Conservation (phyloP, 1,140 invertebrate species). For the Ceratina calcarata region DNA sequence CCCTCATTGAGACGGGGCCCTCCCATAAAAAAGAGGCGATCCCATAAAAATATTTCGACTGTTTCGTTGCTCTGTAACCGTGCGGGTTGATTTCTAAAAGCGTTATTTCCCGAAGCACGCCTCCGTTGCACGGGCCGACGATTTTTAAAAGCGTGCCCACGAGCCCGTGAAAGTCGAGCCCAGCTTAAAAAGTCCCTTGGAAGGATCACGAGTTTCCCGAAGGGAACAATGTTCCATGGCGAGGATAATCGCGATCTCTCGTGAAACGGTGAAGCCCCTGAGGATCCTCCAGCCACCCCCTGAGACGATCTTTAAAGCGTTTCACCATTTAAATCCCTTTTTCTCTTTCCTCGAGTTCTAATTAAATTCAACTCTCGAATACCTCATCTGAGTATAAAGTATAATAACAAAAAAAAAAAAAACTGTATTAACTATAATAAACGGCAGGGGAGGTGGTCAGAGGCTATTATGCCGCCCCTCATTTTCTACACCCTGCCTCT, state of each 20-base stretch:
- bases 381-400: too few species aligned
- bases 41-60: slow-evolving; percentile 39
- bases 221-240: not conserved
- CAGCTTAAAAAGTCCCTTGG: slow-evolving; percentile 8
- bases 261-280: not conserved
- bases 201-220: not conserved
- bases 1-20: not conserved
- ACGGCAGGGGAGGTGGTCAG: not conserved
- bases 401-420: too few species aligned
- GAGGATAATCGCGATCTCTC: slow-evolving; percentile 21
- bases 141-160: slow-evolving; percentile 27
- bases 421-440: not conserved
- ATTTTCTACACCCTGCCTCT: slow-evolving; percentile 37
- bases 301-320: not conserved
- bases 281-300: not conserved
- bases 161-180: slow-evolving; percentile 35
- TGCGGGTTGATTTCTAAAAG: not conserved
- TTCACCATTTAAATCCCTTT: not conserved
- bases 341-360: not conserved
- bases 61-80: not conserved
- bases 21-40: slow-evolving; percentile 10
- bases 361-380: not conserved
- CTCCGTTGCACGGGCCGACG: slow-evolving; percentile 11
- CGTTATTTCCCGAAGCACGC: slow-evolving; percentile 17
- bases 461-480: slow-evolving; percentile 31